Conservation (phyloP, 92 coral and sea anemone genomes). For the Paragorgia papillata region DNA sequence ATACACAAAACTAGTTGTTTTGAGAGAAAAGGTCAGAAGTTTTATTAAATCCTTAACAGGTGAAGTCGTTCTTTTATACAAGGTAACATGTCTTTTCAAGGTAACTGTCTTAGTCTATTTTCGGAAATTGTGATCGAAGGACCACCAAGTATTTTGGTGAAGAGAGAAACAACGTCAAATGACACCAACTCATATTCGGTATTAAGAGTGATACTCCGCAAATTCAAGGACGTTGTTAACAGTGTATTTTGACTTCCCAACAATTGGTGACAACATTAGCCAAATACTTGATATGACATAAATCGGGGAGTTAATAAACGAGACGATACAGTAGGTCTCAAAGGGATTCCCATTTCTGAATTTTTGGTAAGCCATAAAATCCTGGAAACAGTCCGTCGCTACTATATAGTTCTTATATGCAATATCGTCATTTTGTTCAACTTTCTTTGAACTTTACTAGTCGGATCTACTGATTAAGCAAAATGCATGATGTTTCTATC, state of each 20-base stretch:
- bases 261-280: conserved; percentile 54
- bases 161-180: conserved; percentile 51
- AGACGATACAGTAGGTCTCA: conserved; percentile 51
- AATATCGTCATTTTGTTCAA: no score
- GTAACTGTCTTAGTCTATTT: conserved; percentile 14
- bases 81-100: no score
- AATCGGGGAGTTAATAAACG: conserved; percentile 33
- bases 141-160: conserved; percentile 48
- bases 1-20: conserved; percentile 22
- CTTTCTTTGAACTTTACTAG: no score
- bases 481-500: no score
- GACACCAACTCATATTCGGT: conserved; percentile 31
- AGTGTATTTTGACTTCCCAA: conserved; percentile 28
- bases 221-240: conserved; percentile 25
- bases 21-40: conserved; percentile 32
- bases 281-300: conserved; percentile 38
- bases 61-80: conserved; percentile 23
- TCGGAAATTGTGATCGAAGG: conserved; percentile 35
- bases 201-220: conserved; percentile 42
- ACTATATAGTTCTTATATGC: no score
- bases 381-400: no score
- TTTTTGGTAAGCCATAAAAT: conserved; percentile 44
- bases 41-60: conserved; percentile 26
- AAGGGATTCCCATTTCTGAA: conserved; percentile 39
- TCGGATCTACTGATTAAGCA: no score